Base-by-base conservation (phyloP, 2,797 vertebrate genomes). In the Dendrocincla tyrannina region DNA sequence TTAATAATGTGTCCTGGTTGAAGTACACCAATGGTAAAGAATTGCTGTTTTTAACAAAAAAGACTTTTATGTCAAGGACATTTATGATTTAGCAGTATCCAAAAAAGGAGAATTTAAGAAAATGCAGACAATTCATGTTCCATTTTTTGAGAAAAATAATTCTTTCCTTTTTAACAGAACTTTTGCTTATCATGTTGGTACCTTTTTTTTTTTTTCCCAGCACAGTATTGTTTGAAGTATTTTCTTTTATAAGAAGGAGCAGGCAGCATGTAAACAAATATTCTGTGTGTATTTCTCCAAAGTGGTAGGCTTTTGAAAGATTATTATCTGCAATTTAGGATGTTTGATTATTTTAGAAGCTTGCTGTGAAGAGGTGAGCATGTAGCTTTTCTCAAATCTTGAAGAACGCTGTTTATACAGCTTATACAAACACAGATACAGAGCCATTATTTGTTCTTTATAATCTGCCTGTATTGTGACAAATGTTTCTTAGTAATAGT, bases 1-100 rank as follows among this genome's bases (percentile, higher is more conserved):
- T 79, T 67, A 93, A 90, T 88, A 91, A 79, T 35, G 27, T 75
- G 30, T 89, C 92, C 62, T 88, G 33, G 86, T 68, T 95, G 59
- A 76, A 78, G 25, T 83, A 84, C 74, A 55, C 32, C n/a, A 58
- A 17, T 79, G 49, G 68, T 80, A 68, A 93, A 59, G 35, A 63
- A 64, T 46, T 74, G 33, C 15, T 53, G 7, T 1, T 88, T 91
- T 91, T 63, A 87, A 67, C 27, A 49, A 66, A 63, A 50, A 63
- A 49, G 17, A 2, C 5, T 30, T 88, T 70, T 52, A 12, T 74
- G 30, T 86, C 19, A 49, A 84, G 13, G 33, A 39, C 73, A 47
- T 59, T 73, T 72, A 73, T 86, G 22, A 52, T 90, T 87, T 81
- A 76, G 11, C 70, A 63, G 16, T 67, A 39, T 74, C 44, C 52